phyloP scores from a whole-genome alignment of 92 coral and sea anemone species.

The Paramuricea clavata region DNA sequence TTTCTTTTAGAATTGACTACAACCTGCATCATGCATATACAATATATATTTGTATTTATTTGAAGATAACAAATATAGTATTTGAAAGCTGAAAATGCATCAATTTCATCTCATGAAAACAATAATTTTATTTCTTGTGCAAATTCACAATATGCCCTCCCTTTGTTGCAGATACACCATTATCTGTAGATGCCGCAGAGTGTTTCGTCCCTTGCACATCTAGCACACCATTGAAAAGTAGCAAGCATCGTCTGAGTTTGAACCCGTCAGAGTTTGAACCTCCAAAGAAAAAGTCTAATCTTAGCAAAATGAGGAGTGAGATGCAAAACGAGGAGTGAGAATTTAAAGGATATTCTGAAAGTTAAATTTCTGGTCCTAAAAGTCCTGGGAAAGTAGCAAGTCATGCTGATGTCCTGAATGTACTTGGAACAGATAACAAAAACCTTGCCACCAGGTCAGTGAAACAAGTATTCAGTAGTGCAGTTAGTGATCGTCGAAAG shows the following conservation, averaged over 20 bases:
- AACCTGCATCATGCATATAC: no score
- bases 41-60: no score
- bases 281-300: constrained; percentile 2
- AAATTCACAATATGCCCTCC: not conserved
- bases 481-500: constrained; percentile 32
- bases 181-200: no score
- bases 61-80: not conserved
- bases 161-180: no score
- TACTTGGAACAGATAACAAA: constrained; percentile 38
- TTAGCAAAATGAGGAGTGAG: constrained; percentile 12
- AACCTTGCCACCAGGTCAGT: constrained; percentile 60
- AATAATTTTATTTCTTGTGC: no score
- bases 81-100: not conserved
- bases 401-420: constrained; percentile 40
- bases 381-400: constrained; percentile 54
- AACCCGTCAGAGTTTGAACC: constrained; percentile 37
- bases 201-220: no score
- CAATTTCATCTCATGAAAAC: not conserved
- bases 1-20: no score
- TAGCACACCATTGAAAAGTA: no score
- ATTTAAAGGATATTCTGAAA: constrained; percentile 1
- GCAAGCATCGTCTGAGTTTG: no score
- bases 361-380: constrained; percentile 45
- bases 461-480: constrained; percentile 44
- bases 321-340: constrained; percentile 36